Percentiles rank a stretch among this genome's conserved stretches.
Evolutionary conservation across 2,888 invertebrate species (phyloP).

Genomic region (Blastobasis adustella): DNA sequence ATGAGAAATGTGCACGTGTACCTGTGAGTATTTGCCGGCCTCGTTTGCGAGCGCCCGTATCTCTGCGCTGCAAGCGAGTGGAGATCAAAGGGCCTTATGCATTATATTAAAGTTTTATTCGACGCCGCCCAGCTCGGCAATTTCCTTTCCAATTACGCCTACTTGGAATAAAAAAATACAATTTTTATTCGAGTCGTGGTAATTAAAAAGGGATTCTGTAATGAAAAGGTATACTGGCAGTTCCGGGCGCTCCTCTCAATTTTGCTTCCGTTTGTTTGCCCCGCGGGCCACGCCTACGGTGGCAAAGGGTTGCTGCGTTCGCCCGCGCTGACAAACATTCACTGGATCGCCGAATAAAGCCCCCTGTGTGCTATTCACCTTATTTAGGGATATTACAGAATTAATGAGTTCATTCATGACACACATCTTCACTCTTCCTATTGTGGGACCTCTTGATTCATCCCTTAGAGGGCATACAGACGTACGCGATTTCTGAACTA

Average conservation of each 20-base stretch:
- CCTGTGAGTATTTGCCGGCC: constrained; percentile 21
- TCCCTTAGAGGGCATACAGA: no score
- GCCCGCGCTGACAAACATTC: constrained; percentile 42
- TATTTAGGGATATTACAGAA: no score
- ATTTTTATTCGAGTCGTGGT: constrained; percentile 70
- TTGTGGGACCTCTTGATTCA: no score
- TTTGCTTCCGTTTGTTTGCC: constrained; percentile 72
- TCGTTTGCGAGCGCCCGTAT: constrained; percentile 37
- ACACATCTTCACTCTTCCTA: no score
- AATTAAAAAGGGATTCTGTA: constrained; percentile 75
- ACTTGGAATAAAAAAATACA: constrained; percentile 73
- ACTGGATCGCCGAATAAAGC: constrained; percentile 6
- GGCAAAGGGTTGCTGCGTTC: constrained; percentile 54
- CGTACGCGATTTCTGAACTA: no score
- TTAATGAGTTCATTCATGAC: no score
- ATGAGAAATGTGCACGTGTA: no score
- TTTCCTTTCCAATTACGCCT: constrained; percentile 74
- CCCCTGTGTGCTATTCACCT: no score
- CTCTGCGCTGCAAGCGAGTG: constrained; percentile 54
- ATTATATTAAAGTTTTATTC: constrained; percentile 73
- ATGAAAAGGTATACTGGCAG: constrained; percentile 72
- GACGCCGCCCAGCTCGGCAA: constrained; percentile 57
- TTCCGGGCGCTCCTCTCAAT: constrained; percentile 72
- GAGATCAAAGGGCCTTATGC: constrained; percentile 72
- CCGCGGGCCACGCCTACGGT: constrained; percentile 59